Evolutionary conservation across 2,113 vertebrate species (phyloP).

Genomic region (Chlorodrepanis virens): DNA sequence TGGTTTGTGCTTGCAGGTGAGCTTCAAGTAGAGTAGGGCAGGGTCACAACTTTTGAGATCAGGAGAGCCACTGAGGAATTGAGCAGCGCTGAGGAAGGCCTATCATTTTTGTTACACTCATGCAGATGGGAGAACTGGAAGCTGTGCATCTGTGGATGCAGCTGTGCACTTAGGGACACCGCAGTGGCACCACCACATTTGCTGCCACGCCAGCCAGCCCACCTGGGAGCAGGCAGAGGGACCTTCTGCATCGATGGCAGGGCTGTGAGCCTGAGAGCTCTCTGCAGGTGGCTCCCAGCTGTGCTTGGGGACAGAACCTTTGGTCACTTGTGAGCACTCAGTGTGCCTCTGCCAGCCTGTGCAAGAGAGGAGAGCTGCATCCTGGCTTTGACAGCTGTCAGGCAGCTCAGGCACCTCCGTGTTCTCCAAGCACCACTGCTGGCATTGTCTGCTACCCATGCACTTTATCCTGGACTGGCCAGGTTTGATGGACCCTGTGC

Average conservation of each 20-base stretch:
- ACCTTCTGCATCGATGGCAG: rapidly evolving
- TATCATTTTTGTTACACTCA: neutral
- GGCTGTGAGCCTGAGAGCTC: neutral
- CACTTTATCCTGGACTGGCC: neutral
- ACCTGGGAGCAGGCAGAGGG: neutral
- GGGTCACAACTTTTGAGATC: neutral
- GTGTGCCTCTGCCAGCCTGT: neutral
- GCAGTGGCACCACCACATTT: neutral
- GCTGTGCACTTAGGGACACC: neutral
- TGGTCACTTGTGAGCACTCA: neutral
- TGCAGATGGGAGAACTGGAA: neutral
- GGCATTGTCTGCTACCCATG: neutral
- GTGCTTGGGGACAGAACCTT: neutral
- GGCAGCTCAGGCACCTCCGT: neutral
- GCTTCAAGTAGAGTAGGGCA: neutral
- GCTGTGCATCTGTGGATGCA: neutral
- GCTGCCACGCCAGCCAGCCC: neutral
- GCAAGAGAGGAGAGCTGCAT: neutral
- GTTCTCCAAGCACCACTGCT: rapidly evolving
- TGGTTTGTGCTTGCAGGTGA: neutral
- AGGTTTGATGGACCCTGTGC: neutral
- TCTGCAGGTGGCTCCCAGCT: neutral
- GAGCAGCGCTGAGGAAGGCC: neutral
- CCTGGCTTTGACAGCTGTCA: neutral
- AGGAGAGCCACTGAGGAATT: neutral